These are phyloP conservation scores for Sarotherodon lohbergeri DNA, from an alignment of 2,113 vertebrate genomes.

Conservation along the genomic window DNA sequence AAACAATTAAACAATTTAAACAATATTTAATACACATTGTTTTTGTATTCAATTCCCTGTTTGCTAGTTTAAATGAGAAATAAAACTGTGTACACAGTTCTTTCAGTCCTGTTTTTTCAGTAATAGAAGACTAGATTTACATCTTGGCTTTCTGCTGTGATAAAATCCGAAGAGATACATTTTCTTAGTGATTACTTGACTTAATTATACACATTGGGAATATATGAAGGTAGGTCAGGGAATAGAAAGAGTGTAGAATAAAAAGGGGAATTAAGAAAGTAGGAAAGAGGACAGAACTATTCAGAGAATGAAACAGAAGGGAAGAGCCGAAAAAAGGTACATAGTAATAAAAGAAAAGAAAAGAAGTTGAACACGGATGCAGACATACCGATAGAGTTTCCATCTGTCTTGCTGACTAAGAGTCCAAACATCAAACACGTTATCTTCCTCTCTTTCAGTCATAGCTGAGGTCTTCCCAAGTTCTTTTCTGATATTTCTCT, in stretches of 20 bases:
- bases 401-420: slow-evolving; percentile 78
- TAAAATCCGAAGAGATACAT: slow-evolving; percentile 29
- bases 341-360: not conserved
- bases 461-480: slow-evolving; percentile 74
- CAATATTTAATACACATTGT: not conserved
- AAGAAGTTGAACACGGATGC: not conserved
- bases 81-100: not conserved
- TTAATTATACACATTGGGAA: slow-evolving; percentile 48
- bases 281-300: not conserved
- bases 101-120: not conserved
- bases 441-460: slow-evolving; percentile 71
- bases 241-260: not conserved
- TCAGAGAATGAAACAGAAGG: not conserved
- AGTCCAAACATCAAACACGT: slow-evolving; percentile 77
- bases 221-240: not conserved
- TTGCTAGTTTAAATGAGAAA: slow-evolving; percentile 12
- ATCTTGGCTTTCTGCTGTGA: not conserved
- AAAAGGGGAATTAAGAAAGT: not conserved
- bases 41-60: not conserved
- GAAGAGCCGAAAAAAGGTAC: not conserved
- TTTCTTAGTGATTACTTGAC: slow-evolving; percentile 31
- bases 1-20: not conserved
- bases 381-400: slow-evolving; percentile 86
- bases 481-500: slow-evolving; percentile 69
- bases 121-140: not conserved